Evolutionary conservation across 2,797 vertebrate genomes (phyloP).

Genomic region (Spinus pinus): DNA sequence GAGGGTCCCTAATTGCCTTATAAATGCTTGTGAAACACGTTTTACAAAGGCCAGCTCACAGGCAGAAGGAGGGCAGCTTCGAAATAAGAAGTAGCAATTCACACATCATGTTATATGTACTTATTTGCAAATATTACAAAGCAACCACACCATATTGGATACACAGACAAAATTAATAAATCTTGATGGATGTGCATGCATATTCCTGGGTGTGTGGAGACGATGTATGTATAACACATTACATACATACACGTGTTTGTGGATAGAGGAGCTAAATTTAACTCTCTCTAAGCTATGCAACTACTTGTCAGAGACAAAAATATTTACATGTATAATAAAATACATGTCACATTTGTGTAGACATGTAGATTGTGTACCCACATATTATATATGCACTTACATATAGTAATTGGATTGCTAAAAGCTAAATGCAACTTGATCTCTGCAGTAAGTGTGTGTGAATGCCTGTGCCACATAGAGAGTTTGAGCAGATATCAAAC

Average conservation of each 20-base stretch:
- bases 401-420: not conserved
- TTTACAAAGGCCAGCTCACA: slow-evolving; percentile 9
- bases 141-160: not conserved
- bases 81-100: not conserved
- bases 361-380: not conserved
- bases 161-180: not conserved
- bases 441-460: not conserved
- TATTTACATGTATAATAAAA: not conserved
- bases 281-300: not conserved
- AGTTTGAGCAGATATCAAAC: not conserved
- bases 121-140: not conserved
- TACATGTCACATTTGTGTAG: not conserved
- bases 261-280: not conserved
- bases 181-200: not conserved
- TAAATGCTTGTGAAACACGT: not conserved
- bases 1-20: slow-evolving; percentile 27
- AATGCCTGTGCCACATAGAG: not conserved
- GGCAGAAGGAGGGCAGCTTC: not conserved
- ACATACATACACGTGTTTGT: not conserved
- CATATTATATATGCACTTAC: not conserved
- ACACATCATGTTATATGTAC: not conserved
- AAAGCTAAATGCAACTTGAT: slow-evolving; percentile 12
- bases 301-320: not conserved
- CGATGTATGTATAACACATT: not conserved
- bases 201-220: not conserved